These are phyloP conservation scores for Lepidothrix coronata DNA, from an alignment of 2,113 vertebrate genomes.

Conservation along the genomic window DNA sequence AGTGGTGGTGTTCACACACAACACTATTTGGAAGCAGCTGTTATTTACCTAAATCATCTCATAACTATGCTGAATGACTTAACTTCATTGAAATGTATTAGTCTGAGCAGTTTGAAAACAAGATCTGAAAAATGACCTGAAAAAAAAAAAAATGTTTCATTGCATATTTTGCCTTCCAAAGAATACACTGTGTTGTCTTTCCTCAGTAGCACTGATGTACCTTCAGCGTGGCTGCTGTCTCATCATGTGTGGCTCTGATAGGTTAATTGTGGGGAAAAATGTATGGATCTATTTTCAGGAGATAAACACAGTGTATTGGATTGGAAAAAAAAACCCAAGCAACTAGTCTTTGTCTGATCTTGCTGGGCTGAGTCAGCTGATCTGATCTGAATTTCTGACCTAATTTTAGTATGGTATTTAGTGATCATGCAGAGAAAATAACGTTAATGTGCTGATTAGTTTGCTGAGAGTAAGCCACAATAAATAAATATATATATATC, in stretches of 20 bases:
- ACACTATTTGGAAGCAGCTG: background rate
- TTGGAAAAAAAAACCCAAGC: background rate
- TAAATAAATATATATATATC: background rate
- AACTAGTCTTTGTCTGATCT: conserved; percentile 50
- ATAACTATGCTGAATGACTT: background rate
- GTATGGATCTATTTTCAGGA: background rate
- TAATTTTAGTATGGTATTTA: conserved; percentile 71
- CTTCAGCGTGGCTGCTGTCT: background rate
- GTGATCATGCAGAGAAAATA: conserved; percentile 64
- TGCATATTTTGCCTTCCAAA: background rate
- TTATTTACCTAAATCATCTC: conserved; percentile 29
- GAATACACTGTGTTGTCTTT: background rate
- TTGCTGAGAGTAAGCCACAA: conserved; percentile 34
- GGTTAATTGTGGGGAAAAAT: conserved; percentile 42
- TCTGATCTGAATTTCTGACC: conserved; percentile 79
- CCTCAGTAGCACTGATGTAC: background rate
- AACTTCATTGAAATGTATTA: conserved; percentile 18
- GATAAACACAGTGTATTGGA: background rate
- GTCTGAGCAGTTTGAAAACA: background rate
- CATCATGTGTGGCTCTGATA: background rate
- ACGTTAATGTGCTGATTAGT: conserved; percentile 71
- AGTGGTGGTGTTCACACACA: background rate
- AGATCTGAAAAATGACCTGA: background rate
- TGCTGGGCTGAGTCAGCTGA: conserved; percentile 66
- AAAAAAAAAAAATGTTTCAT: background rate